Evolutionary conservation across 2,888 invertebrate genomes (phyloP).

Genomic region (Xanthorhoe designata): DNA sequence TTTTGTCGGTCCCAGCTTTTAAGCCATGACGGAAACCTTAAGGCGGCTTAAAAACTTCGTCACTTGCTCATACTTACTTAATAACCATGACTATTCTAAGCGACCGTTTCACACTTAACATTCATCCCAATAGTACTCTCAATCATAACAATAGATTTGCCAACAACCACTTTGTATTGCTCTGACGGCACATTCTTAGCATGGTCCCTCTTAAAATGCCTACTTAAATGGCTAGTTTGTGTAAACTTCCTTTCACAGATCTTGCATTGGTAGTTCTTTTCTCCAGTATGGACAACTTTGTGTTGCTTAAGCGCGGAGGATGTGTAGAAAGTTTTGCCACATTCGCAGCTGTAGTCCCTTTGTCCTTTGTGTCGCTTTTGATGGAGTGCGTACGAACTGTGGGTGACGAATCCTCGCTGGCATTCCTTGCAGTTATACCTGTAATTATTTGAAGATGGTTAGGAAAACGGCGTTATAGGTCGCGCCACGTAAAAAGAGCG

Average conservation of each 20-base stretch:
- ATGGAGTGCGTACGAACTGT: constrained; percentile 76
- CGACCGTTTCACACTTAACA: constrained; percentile 29
- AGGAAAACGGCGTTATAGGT: too few species aligned
- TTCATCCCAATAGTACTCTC: constrained; percentile 46
- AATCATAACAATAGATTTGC: constrained; percentile 51
- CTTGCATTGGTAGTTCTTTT: constrained; percentile 78
- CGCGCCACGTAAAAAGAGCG: too few species aligned
- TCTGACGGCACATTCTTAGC: constrained; percentile 69
- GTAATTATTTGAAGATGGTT: constrained; percentile 17
- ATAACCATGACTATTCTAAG: too few species aligned
- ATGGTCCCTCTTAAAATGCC: constrained; percentile 78
- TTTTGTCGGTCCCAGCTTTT: too few species aligned
- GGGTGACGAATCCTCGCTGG: constrained; percentile 74
- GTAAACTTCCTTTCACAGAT: constrained; percentile 78
- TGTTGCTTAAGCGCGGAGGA: constrained; percentile 78
- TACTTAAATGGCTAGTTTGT: constrained; percentile 74
- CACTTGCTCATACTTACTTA: too few species aligned
- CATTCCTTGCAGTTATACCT: constrained; percentile 78
- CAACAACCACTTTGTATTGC: constrained; percentile 63
- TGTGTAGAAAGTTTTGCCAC: constrained; percentile 79
- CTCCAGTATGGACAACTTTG: constrained; percentile 76
- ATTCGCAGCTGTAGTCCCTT: constrained; percentile 76
- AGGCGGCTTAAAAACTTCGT: too few species aligned
- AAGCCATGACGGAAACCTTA: too few species aligned
- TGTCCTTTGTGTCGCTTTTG: constrained; percentile 78